A percentile compares a stretch with the other conserved stretches of the same genome.
Evolutionary conservation across 2,113 vertebrate genomes (phyloP).

Genomic region (Hemiprocne comata): DNA sequence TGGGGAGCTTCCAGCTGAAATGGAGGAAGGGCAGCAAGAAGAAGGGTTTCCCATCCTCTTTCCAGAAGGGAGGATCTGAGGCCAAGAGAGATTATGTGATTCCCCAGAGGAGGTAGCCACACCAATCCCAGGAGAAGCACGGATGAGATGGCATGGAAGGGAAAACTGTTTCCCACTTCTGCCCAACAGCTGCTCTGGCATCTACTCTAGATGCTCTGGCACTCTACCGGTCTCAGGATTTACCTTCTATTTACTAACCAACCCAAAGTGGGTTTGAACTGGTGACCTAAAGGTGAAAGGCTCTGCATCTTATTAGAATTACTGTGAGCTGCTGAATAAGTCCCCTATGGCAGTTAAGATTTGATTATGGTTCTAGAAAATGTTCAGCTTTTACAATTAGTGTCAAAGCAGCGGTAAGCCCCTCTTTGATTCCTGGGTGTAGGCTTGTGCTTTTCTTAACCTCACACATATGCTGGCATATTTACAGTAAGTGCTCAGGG

Average conservation of each 20-base stretch:
- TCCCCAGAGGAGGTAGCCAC: not conserved
- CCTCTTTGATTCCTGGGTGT: constrained; percentile 72
- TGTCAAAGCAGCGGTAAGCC: constrained; percentile 68
- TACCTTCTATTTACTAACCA: constrained; percentile 22
- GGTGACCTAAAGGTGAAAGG: constrained; percentile 64
- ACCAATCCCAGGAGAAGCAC: not conserved
- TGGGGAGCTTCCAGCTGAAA: not conserved
- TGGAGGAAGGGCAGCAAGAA: not conserved
- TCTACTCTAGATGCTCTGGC: not conserved
- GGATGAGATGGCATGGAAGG: not conserved
- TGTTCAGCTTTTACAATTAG: constrained; percentile 59
- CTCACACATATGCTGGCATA: constrained; percentile 72
- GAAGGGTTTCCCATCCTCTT: not conserved
- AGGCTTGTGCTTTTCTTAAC: constrained; percentile 71
- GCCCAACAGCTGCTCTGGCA: not conserved
- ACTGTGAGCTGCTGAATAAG: constrained; percentile 45
- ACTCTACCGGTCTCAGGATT: rapidly evolving
- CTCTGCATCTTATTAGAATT: constrained; percentile 64
- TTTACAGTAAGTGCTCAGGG: constrained; percentile 65
- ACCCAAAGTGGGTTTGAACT: constrained; percentile 35
- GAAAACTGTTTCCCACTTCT: not conserved
- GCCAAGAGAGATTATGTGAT: not conserved
- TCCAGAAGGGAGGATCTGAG: not conserved
- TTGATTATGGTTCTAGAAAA: constrained; percentile 67
- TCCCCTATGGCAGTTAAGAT: constrained; percentile 50